Evolutionary conservation across 2,888 invertebrate genomes (phyloP), one percentile per base, ranked within the genome.

Genomic region (Amphipyra tragopoginis): DNA sequence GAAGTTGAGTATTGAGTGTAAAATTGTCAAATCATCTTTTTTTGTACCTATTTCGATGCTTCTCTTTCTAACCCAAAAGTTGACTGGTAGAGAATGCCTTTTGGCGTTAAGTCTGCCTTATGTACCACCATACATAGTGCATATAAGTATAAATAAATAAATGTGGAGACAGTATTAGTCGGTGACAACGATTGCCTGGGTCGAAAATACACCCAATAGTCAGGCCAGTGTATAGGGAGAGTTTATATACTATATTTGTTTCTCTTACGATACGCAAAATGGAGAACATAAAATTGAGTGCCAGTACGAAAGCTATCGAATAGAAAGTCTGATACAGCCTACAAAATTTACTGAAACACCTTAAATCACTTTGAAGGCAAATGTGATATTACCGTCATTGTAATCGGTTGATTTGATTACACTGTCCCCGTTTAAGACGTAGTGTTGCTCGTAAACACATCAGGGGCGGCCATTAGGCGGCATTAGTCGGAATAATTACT

Each of bases 401-500:
- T 84, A 85, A 86, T 86, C 82, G 80, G 80, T 72, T 80, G 76
- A 85, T 86, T 83, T 82, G 82, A 81, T 83, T 83, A 81, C 65
- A 47, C 72, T 74, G 84, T 84, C 85, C 72, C 72, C 67, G 69
- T 73, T 33, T 26, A 55, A 80, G 75, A 80, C 65, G 66, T 77
- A 83, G 72, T 77, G 72, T 54, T 58, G 52, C 50, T 82, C 79
- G 80, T 90, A 89, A 89, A 89, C 84, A 86, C 80, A 80, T 87
- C 88, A 82, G 72, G 72, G 65, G 56, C 66, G 65, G 69, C 84
- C 83, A 85, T 86, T 85, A 85, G 78, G 61, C 74, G 65, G 75
- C 80, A 81, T 89, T 85, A 85, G 81, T 84, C 78, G 80, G 72
- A 77, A 82, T 89, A 89, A 90, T 88, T 87, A 82, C 78, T 60